Percentiles rank a stretch among this genome's conserved stretches.
phyloP scores from a whole-genome alignment of 92 coral and sea anemone species.

The Porites cylindrica region DNA sequence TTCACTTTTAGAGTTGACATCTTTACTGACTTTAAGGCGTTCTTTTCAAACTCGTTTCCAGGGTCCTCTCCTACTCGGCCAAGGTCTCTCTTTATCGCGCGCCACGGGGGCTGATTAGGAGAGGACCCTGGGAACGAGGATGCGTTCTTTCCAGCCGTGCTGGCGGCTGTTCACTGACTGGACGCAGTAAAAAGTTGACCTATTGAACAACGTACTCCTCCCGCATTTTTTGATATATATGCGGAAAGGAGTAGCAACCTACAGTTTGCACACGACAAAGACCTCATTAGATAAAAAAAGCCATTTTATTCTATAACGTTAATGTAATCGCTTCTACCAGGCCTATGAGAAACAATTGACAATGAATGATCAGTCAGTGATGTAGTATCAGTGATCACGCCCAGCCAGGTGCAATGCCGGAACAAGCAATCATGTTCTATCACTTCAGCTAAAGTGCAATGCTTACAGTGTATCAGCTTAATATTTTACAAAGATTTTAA shows the following conservation, averaged over 20 bases:
- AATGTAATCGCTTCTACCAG: slow-evolving; percentile 33
- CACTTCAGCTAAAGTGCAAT: slow-evolving; percentile 84
- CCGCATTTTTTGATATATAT: background rate
- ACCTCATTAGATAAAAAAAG: background rate
- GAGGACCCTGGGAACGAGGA: no score
- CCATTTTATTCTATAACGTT: slow-evolving; percentile 10
- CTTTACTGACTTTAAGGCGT: no score
- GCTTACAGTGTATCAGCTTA: slow-evolving; percentile 86
- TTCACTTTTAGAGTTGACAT: no score
- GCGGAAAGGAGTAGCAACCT: background rate
- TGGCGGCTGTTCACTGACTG: no score
- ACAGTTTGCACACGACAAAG: background rate
- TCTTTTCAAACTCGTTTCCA: no score
- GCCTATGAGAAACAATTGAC: background rate
- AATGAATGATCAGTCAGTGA: background rate
- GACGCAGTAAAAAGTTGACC: no score
- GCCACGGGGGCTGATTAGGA: no score
- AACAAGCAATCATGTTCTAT: slow-evolving; percentile 53
- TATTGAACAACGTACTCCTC: background rate
- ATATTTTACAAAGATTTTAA: background rate
- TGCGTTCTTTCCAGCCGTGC: no score
- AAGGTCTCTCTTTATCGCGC: no score
- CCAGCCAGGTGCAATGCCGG: slow-evolving; percentile 84
- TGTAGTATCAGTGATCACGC: slow-evolving; percentile 64
- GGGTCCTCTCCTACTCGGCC: no score